Conservation (phyloP, 2,113 vertebrate species). For the Opisthocomus hoazin region DNA sequence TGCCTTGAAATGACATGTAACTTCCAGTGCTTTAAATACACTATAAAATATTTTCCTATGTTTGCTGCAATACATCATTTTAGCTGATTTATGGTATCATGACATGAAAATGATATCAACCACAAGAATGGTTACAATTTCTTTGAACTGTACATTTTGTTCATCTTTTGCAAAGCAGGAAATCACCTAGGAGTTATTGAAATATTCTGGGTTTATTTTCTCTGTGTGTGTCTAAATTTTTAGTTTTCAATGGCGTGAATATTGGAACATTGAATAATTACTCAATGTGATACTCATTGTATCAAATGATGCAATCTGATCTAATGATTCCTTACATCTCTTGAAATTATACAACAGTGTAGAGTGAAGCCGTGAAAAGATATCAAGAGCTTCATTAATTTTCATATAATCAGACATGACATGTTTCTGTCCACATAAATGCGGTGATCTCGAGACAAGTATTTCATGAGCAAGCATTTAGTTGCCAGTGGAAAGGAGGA, state of each 20-base stretch:
- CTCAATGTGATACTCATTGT: neutral
- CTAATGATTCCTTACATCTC: neutral
- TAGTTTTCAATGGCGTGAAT: neutral
- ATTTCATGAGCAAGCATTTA: neutral
- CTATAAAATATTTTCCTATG: fast-evolving
- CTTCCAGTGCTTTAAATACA: neutral
- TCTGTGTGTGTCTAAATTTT: neutral
- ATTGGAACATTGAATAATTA: neutral
- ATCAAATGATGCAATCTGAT: neutral
- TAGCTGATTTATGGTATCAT: neutral
- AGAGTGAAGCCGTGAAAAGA: no score
- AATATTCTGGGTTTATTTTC: neutral
- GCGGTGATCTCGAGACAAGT: neutral
- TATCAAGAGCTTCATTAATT: neutral
- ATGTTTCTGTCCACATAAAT: neutral
- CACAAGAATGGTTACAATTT: neutral
- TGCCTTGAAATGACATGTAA: neutral
- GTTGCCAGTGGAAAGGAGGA: neutral
- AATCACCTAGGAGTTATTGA: neutral
- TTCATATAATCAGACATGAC: neutral
- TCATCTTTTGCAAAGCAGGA: neutral
- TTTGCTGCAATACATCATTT: neutral
- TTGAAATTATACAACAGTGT: neutral
- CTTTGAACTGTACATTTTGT: neutral
- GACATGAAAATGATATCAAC: neutral